Base-by-base conservation (phyloP, 2,888 invertebrate species). In the Nemotelus nigrinus region DNA sequence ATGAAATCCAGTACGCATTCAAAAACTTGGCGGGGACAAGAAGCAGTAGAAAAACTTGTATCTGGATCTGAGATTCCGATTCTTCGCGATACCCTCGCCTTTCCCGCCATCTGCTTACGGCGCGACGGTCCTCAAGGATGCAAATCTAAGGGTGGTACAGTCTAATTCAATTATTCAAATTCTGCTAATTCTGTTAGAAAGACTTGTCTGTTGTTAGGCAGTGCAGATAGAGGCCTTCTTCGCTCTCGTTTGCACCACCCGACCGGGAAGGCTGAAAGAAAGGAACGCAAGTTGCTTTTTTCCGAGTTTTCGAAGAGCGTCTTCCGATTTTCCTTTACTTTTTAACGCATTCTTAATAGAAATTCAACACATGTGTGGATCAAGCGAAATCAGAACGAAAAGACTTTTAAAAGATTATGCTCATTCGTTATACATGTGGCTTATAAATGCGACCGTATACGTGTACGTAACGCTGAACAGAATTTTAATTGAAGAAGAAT, bases 131-230 rank as follows among this genome's bases (percentile, higher is more conserved):
- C 63, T 48, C 63, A 74, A 63, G 48, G 74, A 74, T 74, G 74
- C 74, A 74, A 74, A 74, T 74, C 74, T 74, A 63, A 58, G 74
- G 74, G 74, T 74, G 74, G 74, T 50, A 74, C 50, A 63, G 63
- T 60, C 74, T 74, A 74, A 74, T 74, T 74, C 74, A 74, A 74
- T 74, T 74, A 74, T 74, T 74, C 74, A 74, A 74, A 74, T 74
- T 74, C 63, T 74, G 63, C 60, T 74, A 74, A 74, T 74, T 74
- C 74, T 74, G 74, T 74, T 74, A 74, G 74, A 74, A 74, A 74
- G 74, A 74, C 74, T 74, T 74, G 60, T 74, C 63, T 74, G 74
- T 74, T 74, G 74, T 74, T 74, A 63, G 74, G 60, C 63, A 48
- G n/a, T 39, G 60, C 60, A 60, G 63, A 60, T 74, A 63, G 48